Conservation (phyloP, 2,113 vertebrate species). For the Fulica atra region DNA sequence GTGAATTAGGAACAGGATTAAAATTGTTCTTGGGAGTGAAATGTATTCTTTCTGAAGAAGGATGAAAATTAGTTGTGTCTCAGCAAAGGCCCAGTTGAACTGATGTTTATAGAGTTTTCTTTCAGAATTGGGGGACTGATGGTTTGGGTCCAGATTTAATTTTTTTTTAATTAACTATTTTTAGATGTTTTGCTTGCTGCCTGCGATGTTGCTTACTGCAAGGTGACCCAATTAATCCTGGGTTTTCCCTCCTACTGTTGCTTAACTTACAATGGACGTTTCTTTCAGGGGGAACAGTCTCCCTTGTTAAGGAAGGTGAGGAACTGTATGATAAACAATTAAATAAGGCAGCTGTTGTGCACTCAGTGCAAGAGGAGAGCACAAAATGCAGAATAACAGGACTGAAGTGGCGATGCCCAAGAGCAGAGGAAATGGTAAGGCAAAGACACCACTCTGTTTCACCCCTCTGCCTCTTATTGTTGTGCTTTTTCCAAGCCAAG, state of each 20-base stretch:
- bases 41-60: constrained; percentile 36
- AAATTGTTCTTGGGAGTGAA: constrained; percentile 37
- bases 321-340: neutral
- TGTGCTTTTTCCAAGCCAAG: neutral
- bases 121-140: neutral
- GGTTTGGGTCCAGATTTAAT: neutral
- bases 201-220: neutral
- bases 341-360: neutral
- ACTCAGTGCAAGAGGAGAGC: neutral
- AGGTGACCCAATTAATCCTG: neutral
- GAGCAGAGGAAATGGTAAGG: neutral
- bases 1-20: constrained; percentile 26
- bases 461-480: neutral
- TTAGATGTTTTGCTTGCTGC: neutral
- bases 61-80: constrained; percentile 19
- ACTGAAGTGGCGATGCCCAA: neutral
- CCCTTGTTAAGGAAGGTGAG: neutral
- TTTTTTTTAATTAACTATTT: neutral
- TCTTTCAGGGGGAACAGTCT: neutral
- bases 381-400: neutral
- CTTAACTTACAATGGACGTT: neutral
- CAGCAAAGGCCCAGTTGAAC: neutral
- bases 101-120: neutral
- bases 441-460: neutral
- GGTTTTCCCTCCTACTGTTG: neutral